phyloP scores from a whole-genome alignment of 2,797 vertebrate species.

The Helostoma temminkii region DNA sequence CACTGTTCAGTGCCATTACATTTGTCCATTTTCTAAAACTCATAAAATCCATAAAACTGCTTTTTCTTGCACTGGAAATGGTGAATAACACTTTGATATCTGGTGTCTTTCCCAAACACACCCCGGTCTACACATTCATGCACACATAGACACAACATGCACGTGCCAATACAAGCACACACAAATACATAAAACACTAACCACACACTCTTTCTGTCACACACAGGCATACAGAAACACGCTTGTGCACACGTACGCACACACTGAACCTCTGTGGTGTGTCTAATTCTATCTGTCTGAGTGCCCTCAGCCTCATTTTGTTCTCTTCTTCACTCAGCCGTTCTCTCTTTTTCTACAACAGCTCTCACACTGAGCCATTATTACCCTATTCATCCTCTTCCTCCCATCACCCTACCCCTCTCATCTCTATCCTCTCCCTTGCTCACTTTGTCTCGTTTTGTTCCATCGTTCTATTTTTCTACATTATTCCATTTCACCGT shows the following conservation, averaged over 20 bases:
- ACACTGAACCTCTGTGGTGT: conserved; percentile 71
- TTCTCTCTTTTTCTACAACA: conserved; percentile 77
- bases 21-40: conserved; percentile 49
- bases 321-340: conserved; percentile 81
- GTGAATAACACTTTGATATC: conserved; percentile 7
- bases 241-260: conserved; percentile 1
- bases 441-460: conserved; percentile 55
- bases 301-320: conserved; percentile 83
- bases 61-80: conserved; percentile 23
- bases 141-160: conserved; percentile 17
- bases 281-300: conserved; percentile 84
- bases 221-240: conserved; percentile 16
- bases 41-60: conserved; percentile 24
- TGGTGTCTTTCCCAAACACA: not conserved
- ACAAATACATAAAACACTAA: conserved; percentile 40
- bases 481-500: conserved; percentile 37
- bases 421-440: conserved; percentile 34
- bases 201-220: conserved; percentile 1
- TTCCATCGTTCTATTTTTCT: conserved; percentile 63
- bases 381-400: conserved; percentile 80
- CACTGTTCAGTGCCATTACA: conserved; percentile 30
- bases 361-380: conserved; percentile 82
- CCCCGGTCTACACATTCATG: not conserved
- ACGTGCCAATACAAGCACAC: conserved; percentile 25
- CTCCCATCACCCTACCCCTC: conserved; percentile 30